phyloP scores from a whole-genome alignment of 2,113 vertebrate species.

The Lutjanus erythropterus region DNA sequence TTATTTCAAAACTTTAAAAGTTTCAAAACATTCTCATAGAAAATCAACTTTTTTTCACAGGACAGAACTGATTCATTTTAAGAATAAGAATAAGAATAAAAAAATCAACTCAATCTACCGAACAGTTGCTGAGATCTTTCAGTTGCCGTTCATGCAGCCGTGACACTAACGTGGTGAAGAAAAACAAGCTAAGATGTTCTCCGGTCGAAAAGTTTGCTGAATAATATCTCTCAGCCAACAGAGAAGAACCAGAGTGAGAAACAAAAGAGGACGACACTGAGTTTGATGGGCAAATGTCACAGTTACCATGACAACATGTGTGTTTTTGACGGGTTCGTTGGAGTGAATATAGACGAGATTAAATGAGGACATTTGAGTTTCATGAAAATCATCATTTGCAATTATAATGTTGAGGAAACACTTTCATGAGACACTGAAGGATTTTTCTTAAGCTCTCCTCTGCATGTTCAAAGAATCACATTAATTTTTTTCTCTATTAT shows the following conservation, averaged over 20 bases:
- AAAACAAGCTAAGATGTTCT: too few relatives aligned
- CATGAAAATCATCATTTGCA: slow-evolving; percentile 25
- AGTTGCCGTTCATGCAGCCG: too few relatives aligned
- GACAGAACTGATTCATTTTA: too few relatives aligned
- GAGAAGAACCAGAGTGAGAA: not conserved
- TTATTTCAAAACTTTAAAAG: too few relatives aligned
- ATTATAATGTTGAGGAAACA: slow-evolving; percentile 40
- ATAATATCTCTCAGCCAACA: not conserved
- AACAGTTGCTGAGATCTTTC: too few relatives aligned
- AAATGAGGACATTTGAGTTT: slow-evolving; percentile 23
- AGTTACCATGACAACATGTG: not conserved
- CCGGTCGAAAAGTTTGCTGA: too few relatives aligned
- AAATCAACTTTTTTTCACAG: too few relatives aligned
- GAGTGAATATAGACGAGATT: slow-evolving; percentile 12
- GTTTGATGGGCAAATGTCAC: not conserved
- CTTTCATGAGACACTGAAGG: slow-evolving; percentile 6
- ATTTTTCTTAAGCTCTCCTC: slow-evolving; percentile 43
- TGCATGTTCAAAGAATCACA: slow-evolving; percentile 7
- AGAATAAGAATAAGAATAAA: too few relatives aligned
- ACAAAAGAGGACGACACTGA: not conserved
- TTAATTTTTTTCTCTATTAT: not conserved
- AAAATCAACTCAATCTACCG: too few relatives aligned
- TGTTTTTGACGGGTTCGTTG: not conserved
- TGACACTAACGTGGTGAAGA: too few relatives aligned
- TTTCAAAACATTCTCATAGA: too few relatives aligned